These are phyloP conservation scores for Parnassius apollo DNA, from an alignment of 2,888 invertebrate species.

Conservation along the genomic window DNA sequence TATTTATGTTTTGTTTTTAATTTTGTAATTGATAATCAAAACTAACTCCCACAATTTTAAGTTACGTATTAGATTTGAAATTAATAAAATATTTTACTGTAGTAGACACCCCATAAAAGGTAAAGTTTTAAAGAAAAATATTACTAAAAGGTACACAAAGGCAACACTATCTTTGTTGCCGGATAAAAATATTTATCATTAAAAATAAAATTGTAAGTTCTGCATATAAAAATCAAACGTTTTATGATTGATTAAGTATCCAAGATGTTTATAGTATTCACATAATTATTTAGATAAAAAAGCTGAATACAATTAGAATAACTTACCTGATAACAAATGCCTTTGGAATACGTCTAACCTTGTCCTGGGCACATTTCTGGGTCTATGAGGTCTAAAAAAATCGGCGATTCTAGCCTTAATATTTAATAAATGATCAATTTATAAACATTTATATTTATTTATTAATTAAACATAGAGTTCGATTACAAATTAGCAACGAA, in stretches of 20 bases:
- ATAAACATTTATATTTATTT: constrained; percentile 2
- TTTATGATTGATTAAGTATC: neutral
- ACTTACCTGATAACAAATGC: constrained; percentile 29
- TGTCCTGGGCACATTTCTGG: constrained; percentile 28
- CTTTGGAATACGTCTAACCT: constrained; percentile 23
- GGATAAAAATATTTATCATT: too few relatives aligned
- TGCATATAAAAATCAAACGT: neutral
- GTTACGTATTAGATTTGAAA: too few relatives aligned
- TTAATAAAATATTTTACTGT: too few relatives aligned
- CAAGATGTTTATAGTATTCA: neutral
- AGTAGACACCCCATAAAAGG: too few relatives aligned
- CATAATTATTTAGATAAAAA: neutral
- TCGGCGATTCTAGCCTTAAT: neutral
- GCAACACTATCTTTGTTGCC: neutral
- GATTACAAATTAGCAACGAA: constrained; percentile 14
- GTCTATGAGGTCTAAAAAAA: neutral
- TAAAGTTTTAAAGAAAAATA: neutral
- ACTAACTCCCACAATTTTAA: too few relatives aligned
- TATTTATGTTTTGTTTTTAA: too few relatives aligned
- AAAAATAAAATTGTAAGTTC: too few relatives aligned
- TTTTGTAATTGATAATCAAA: too few relatives aligned
- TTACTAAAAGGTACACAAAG: neutral
- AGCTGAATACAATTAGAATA: neutral
- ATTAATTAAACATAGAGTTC: constrained; percentile 18
- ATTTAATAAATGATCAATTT: neutral